Evolutionary conservation across 2,797 vertebrate genomes (phyloP).

Genomic region (Pangasius krempfi): DNA sequence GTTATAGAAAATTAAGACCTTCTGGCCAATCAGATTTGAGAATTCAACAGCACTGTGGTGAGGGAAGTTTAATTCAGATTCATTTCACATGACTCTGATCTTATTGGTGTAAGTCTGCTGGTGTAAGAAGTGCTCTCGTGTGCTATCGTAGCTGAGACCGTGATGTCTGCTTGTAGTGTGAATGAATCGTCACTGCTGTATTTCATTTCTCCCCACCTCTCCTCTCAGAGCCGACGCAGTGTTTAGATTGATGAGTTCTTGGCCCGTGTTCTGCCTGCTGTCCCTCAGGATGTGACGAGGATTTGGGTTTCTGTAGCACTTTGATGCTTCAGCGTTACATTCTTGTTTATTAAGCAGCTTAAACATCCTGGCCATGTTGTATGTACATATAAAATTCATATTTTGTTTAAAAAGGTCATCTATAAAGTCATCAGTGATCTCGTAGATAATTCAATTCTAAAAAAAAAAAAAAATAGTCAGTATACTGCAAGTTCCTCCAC

Average conservation of each 20-base stretch:
- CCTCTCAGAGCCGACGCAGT: not conserved
- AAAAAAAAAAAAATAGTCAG: not conserved
- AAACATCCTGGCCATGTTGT: not conserved
- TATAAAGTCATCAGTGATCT: not conserved
- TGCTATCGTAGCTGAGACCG: not conserved
- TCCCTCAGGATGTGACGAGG: not conserved
- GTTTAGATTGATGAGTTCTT: slow-evolving; percentile 12
- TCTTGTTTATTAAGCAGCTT: slow-evolving; percentile 1
- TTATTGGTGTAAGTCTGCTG: not conserved
- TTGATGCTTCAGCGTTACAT: not conserved
- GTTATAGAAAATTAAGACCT: not conserved
- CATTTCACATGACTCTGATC: not conserved
- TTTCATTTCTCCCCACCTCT: not conserved
- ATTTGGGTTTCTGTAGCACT: slow-evolving; percentile 26
- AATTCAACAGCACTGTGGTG: not conserved
- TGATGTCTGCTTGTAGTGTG: not conserved
- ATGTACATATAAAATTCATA: not conserved
- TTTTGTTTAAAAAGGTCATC: not conserved
- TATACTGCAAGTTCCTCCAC: slow-evolving; percentile 17
- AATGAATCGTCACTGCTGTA: not conserved
- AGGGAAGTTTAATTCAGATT: not conserved
- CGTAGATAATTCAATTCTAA: not conserved
- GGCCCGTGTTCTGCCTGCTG: not conserved
- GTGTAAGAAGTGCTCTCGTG: not conserved
- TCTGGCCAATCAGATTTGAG: not conserved